These are phyloP conservation scores for Catocala nupta DNA, from an alignment of 2,888 invertebrate species.

Conservation along the genomic window DNA sequence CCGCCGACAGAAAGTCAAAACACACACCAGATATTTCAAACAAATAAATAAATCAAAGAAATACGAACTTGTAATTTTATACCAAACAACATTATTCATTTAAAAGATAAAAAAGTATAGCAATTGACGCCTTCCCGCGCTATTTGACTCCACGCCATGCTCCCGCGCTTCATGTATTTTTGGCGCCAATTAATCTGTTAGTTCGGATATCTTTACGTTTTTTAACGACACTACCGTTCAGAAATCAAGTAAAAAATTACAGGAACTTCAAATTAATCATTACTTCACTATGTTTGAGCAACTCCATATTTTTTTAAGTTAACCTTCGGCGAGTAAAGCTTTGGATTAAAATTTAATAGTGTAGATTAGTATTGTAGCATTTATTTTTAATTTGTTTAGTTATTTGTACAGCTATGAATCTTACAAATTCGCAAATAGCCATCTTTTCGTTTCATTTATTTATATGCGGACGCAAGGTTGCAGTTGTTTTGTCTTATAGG, in stretches of 20 bases:
- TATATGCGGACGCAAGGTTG: too few relatives aligned
- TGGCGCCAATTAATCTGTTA: constrained; percentile 72
- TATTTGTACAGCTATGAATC: too few relatives aligned
- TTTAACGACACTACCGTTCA: constrained; percentile 23
- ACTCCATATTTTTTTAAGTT: too few relatives aligned
- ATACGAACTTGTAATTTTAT: constrained; percentile 54
- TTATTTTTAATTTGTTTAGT: too few relatives aligned
- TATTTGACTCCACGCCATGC: constrained; percentile 74
- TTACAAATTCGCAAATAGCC: too few relatives aligned
- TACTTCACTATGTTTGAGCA: too few relatives aligned
- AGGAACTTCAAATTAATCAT: constrained; percentile 1
- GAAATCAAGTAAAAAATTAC: constrained; percentile 10
- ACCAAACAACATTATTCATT: constrained; percentile 57
- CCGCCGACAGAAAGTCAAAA: constrained; percentile 40
- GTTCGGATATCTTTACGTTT: constrained; percentile 37
- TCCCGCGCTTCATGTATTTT: constrained; percentile 64
- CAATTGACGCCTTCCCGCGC: constrained; percentile 76
- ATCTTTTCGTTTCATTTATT: too few relatives aligned
- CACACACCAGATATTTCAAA: constrained; percentile 37
- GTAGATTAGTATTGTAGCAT: too few relatives aligned
- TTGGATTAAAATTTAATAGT: too few relatives aligned
- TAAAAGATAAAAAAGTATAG: constrained; percentile 60
- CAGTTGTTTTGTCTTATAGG: too few relatives aligned
- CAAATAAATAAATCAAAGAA: constrained; percentile 65
- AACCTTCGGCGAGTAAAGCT: too few relatives aligned